Conservation (phyloP, 2,113 vertebrate genomes). For the Hippocampus comes region DNA sequence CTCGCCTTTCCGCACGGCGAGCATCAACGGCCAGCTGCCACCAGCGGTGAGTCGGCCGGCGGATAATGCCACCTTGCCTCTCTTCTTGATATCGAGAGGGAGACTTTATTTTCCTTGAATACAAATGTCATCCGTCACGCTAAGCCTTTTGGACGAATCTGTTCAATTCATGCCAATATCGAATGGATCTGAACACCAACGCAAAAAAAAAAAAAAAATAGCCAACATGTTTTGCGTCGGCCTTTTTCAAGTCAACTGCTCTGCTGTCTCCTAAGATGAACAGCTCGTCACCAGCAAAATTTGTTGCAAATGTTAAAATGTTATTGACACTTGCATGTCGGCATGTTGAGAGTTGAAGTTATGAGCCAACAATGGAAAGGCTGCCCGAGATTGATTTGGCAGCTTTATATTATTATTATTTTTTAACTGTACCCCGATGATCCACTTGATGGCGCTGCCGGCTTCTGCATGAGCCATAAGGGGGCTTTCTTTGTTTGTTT, state of each 20-base stretch:
- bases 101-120: too few relatives aligned
- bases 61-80: background rate
- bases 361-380: background rate
- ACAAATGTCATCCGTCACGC: too few relatives aligned
- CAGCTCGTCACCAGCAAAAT: background rate
- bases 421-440: background rate
- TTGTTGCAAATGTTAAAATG: background rate
- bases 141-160: too few relatives aligned
- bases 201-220: too few relatives aligned
- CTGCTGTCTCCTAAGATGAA: too few relatives aligned
- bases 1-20: slow-evolving; percentile 89
- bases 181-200: too few relatives aligned
- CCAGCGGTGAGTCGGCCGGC: slow-evolving; percentile 78
- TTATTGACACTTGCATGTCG: background rate
- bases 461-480: slow-evolving; percentile 26
- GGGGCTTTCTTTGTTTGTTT: background rate
- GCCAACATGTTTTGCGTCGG: too few relatives aligned
- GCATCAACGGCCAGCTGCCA: slow-evolving; percentile 87
- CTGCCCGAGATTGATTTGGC: background rate
- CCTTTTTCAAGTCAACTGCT: too few relatives aligned
- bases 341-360: background rate
- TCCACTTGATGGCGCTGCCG: slow-evolving; percentile 44
- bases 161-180: too few relatives aligned
- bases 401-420: background rate
- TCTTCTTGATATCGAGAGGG: background rate